These are phyloP conservation scores for Lophura nycthemera DNA, from an alignment of 2,113 vertebrate genomes.

Conservation along the genomic window DNA sequence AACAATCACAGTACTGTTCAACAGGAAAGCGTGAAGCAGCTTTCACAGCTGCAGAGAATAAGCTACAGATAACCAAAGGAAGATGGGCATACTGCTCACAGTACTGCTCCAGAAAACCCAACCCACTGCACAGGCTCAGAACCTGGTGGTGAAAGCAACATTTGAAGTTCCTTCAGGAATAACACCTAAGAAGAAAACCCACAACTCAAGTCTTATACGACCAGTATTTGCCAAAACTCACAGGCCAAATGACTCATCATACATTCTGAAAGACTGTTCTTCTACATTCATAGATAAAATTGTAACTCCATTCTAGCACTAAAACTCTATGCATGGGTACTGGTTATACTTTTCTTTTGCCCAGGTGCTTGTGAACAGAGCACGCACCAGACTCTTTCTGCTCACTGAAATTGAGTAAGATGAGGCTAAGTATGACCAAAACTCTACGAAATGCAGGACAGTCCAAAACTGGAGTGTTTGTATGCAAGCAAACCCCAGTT, in stretches of 20 bases:
- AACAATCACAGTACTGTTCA: constrained; percentile 32
- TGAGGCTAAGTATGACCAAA: neutral
- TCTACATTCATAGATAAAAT: neutral
- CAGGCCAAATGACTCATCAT: neutral
- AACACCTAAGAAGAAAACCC: neutral
- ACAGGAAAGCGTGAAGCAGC: constrained; percentile 10
- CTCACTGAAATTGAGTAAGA: neutral
- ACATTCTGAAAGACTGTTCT: neutral
- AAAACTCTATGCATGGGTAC: neutral
- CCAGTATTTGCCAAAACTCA: neutral
- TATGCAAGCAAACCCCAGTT: neutral
- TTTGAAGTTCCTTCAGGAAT: neutral
- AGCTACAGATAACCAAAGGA: constrained; percentile 23
- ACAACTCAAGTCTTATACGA: neutral
- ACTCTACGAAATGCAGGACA: neutral
- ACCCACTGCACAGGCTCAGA: neutral
- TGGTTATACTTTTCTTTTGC: neutral
- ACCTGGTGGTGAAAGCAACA: neutral
- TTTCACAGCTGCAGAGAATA: constrained; percentile 15
- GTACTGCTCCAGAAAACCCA: neutral
- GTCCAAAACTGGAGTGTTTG: accelerated
- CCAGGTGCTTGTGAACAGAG: neutral
- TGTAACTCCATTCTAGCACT: neutral
- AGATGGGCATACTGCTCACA: constrained; percentile 6
- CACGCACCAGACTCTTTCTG: neutral